Conservation (phyloP, 2,797 vertebrate genomes). For the Gila robusta region DNA sequence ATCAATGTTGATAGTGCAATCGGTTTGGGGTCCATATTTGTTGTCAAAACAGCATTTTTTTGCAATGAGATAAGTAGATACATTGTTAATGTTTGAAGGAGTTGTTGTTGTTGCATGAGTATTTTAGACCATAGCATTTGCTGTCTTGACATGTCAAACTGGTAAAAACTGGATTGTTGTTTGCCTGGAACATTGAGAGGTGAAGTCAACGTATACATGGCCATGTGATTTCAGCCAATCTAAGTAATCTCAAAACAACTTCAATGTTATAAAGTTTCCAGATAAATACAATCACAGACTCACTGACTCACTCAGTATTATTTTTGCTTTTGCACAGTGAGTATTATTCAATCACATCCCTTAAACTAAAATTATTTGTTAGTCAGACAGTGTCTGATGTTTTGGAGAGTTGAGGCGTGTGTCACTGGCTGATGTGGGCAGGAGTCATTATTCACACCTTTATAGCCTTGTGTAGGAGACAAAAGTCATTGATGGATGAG, state of each 20-base stretch:
- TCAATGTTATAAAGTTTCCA: conserved; percentile 21
- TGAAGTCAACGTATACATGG: conserved; percentile 18
- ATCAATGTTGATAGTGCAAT: no score
- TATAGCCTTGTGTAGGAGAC: background rate
- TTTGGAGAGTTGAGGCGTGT: background rate
- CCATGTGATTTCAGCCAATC: background rate
- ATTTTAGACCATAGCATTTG: background rate
- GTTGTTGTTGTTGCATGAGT: conserved; percentile 17
- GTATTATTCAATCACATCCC: conserved; percentile 38
- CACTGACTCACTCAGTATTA: conserved; percentile 28
- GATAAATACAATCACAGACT: conserved; percentile 14
- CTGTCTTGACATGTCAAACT: conserved; percentile 43
- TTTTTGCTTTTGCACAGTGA: conserved; percentile 34
- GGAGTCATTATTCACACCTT: background rate
- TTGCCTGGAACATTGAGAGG: conserved; percentile 14
- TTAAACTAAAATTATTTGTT: conserved; percentile 50
- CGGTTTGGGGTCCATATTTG: background rate
- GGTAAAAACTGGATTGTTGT: conserved; percentile 31
- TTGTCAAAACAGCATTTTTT: background rate
- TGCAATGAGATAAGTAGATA: background rate
- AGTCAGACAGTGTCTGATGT: conserved; percentile 41
- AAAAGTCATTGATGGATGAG: conserved; percentile 10
- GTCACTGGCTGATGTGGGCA: background rate
- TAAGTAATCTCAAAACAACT: background rate
- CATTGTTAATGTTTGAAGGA: background rate